Base-by-base conservation (phyloP, 2,888 invertebrate species). In the Ditylenchus weischeri region DNA sequence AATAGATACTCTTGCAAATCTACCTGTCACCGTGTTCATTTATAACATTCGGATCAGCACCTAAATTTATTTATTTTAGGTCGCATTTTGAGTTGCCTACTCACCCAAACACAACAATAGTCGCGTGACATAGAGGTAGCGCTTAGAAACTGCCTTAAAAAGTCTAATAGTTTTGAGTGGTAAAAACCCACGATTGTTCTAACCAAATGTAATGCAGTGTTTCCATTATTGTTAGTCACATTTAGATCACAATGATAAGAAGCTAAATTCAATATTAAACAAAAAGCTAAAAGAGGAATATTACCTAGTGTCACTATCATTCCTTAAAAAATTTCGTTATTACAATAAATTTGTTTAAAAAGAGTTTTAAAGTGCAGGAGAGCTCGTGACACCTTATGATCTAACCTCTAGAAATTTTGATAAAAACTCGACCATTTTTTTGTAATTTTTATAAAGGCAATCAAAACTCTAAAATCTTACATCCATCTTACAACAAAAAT, bases 171-270 rank as follows among this genome's bases (percentile, higher is more conserved):
- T 43, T 43, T 43, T 13, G 15, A 43, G 15, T 13, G 15, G 43
- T 8, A 3, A 43, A 10, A 6, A 43, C 3, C 11, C 8, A 8
- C 8, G 3, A 2, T 7, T 54, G 7, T 18, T 23, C 54, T 15
- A 15, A 54, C 54, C 49, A 68, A 48, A 54, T 86, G 86, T 62
- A 86, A 76, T 0, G 85, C 82, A 0, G 84, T 83, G 59, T 84
- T 82, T 23, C 83, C 83, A 54, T 79, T 76, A 54, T 79, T 75
- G 4, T 69, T 69, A 70, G 85, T 85, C 10, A 76, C 74, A 71
- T 86, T 84, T 5, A 85, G 79, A 72, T 85, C 83, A 43, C 84
- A 83, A 29, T 84, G 84, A 77, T 86, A 86, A 36, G 85, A 85
- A 21, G 84, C 78, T 43, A 8, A 43, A 19, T 60, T 43, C 29